Conservation (phyloP, 2,888 invertebrate genomes). For the Philereme transversata region DNA sequence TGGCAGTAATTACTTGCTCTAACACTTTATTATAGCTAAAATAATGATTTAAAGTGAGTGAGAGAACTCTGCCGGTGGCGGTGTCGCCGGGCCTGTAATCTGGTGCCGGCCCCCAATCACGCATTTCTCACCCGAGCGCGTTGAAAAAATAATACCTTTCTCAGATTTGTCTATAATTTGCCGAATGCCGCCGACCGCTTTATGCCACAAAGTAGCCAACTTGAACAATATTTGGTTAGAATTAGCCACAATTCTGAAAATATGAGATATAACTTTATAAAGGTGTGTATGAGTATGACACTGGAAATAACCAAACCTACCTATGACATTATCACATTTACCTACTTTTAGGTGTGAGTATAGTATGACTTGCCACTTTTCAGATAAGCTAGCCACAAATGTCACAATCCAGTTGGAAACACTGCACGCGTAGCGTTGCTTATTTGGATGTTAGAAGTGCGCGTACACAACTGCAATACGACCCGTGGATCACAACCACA, state of each 20-base stretch:
- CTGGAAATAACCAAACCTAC: too few relatives aligned
- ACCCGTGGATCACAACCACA: slow-evolving; percentile 37
- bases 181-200: slow-evolving; percentile 61
- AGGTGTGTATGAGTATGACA: not conserved
- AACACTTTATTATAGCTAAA: slow-evolving; percentile 79
- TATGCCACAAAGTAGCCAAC: slow-evolving; percentile 23
- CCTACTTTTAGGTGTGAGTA: not conserved
- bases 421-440: not conserved
- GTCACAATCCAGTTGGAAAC: slow-evolving; percentile 3
- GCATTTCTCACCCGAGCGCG: slow-evolving; percentile 82
- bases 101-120: slow-evolving; percentile 79
- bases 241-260: not conserved
- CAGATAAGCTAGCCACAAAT: not conserved
- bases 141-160: slow-evolving; percentile 82
- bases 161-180: slow-evolving; percentile 82
- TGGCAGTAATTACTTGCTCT: slow-evolving; percentile 76
- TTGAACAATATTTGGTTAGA: slow-evolving; percentile 6
- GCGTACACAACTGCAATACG: slow-evolving; percentile 41
- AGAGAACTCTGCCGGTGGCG: slow-evolving; percentile 74
- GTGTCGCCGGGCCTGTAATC: slow-evolving; percentile 77
- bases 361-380: not conserved
- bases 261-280: not conserved
- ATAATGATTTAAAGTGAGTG: slow-evolving; percentile 75
- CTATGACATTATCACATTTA: not conserved
- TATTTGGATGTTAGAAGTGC: slow-evolving; percentile 18